Percentiles rank a stretch among this genome's conserved stretches.
These are phyloP conservation scores for Apotomis betuletana DNA, from an alignment of 2,888 invertebrate genomes.

Conservation along the genomic window DNA sequence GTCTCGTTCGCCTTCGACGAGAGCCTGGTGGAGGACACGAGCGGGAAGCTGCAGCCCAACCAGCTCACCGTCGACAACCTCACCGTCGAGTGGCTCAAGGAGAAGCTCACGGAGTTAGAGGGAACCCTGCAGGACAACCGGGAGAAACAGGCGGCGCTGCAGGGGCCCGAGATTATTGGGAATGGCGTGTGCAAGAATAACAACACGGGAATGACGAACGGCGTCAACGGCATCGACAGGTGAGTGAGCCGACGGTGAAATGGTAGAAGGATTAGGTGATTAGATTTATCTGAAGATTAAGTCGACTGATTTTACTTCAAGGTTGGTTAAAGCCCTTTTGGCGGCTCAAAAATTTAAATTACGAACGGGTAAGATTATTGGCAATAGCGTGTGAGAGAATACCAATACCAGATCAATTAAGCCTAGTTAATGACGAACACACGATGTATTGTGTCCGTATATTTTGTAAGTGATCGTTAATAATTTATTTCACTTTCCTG, in stretches of 20 bases:
- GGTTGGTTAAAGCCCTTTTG: too few species aligned
- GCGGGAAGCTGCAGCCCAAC: constrained; percentile 93
- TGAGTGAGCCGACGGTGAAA: constrained; percentile 45
- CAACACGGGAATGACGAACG: constrained; percentile 77
- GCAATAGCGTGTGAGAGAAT: too few species aligned
- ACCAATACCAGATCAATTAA: too few species aligned
- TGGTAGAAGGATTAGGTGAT: too few species aligned
- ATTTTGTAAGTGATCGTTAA: too few species aligned
- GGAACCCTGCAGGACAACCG: constrained; percentile 90
- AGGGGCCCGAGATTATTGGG: constrained; percentile 80
- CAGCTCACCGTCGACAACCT: constrained; percentile 95
- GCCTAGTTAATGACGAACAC: too few species aligned
- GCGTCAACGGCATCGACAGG: constrained; percentile 82
- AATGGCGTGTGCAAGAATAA: constrained; percentile 80
- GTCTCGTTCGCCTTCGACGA: constrained; percentile 94
- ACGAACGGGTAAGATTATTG: too few species aligned
- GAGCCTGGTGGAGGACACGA: constrained; percentile 93
- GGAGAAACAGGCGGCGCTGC: constrained; percentile 85
- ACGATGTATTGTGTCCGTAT: too few species aligned
- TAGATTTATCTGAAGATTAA: too few species aligned
- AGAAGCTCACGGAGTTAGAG: constrained; percentile 90
- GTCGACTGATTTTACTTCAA: too few species aligned
- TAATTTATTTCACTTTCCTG: too few species aligned
- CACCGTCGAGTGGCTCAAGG: constrained; percentile 94
- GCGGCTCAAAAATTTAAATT: too few species aligned